These are phyloP conservation scores for Hydrolagus affinis DNA, from an alignment of 2,113 vertebrate genomes.

Conservation along the genomic window DNA sequence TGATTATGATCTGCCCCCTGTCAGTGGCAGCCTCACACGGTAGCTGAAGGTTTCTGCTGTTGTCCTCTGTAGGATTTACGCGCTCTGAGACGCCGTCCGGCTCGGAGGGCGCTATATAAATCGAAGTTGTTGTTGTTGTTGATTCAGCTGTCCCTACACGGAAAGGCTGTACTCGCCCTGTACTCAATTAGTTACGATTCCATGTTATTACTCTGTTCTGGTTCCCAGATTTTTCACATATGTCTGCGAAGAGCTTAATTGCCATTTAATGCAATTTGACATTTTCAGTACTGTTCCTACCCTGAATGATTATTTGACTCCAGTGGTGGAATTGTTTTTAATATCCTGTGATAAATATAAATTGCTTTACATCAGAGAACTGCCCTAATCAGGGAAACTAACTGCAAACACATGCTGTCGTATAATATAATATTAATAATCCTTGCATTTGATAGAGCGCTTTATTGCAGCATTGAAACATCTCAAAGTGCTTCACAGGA, in stretches of 20 bases:
- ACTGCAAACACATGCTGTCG: neutral
- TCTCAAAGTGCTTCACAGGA: too few relatives aligned
- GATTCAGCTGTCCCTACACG: neutral
- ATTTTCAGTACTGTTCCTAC: neutral
- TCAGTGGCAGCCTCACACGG: too few relatives aligned
- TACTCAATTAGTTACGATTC: neutral
- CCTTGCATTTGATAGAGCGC: too few relatives aligned
- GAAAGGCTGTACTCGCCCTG: neutral
- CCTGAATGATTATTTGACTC: neutral
- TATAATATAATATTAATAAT: too few relatives aligned
- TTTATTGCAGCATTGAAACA: too few relatives aligned
- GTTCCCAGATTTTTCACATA: neutral
- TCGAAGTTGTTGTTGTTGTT: too few relatives aligned
- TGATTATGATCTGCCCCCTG: too few relatives aligned
- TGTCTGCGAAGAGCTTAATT: neutral
- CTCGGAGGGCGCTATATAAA: too few relatives aligned
- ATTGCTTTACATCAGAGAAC: neutral
- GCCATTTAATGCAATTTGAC: neutral
- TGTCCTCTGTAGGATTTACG: too few relatives aligned
- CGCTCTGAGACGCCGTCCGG: too few relatives aligned
- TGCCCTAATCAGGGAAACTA: neutral
- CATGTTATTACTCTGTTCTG: neutral
- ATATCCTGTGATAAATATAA: neutral
- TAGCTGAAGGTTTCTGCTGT: too few relatives aligned
- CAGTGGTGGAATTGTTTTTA: slow-evolving; percentile 6